These are phyloP conservation scores for Thripadectes ignobilis DNA, from an alignment of 2,797 vertebrate species.

Conservation along the genomic window DNA sequence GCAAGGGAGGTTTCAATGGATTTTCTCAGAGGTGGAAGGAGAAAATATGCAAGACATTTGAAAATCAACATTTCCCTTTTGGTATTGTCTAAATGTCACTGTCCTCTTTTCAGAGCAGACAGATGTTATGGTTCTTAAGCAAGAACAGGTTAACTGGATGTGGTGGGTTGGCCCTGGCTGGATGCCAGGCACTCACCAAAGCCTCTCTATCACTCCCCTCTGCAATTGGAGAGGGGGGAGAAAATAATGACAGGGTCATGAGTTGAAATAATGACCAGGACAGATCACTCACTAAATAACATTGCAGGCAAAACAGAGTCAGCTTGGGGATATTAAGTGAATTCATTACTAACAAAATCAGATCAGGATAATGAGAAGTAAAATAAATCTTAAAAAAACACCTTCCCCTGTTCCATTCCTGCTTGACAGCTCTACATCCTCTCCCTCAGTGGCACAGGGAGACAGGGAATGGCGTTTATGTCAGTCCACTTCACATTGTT, in stretches of 20 bases:
- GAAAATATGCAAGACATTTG: conserved; percentile 18
- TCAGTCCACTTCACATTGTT: fast-evolving
- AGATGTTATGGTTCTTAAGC: background rate
- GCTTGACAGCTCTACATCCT: background rate
- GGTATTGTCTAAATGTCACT: background rate
- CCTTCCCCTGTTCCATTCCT: fast-evolving
- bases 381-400: background rate
- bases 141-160: background rate
- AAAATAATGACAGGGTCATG: background rate
- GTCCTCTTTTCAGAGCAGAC: conserved; percentile 22
- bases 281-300: background rate
- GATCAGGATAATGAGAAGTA: background rate
- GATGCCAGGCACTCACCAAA: background rate
- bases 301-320: background rate
- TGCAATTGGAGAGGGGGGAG: background rate
- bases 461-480: background rate
- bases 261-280: background rate
- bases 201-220: background rate
- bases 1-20: background rate
- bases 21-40: background rate
- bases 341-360: background rate
- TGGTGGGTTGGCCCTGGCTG: background rate
- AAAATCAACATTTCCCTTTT: background rate
- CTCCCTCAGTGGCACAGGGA: fast-evolving
- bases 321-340: background rate